phyloP scores from a whole-genome alignment of 2,113 vertebrate genomes.

The Podilymbus podiceps region DNA sequence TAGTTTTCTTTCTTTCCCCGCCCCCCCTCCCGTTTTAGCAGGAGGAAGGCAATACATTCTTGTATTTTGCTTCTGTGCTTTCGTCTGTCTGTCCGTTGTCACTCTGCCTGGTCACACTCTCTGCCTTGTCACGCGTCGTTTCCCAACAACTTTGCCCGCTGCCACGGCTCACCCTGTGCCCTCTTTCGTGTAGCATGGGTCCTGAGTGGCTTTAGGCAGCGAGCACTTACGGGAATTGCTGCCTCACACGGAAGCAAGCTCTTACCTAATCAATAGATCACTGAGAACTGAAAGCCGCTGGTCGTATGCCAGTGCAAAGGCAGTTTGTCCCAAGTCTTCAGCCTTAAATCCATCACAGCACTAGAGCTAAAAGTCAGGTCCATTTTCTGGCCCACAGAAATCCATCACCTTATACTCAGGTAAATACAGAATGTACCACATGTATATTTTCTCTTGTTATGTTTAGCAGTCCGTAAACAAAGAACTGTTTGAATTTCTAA shows the following conservation, averaged over 20 bases:
- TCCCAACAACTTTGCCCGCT: not conserved
- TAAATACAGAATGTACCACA: not conserved
- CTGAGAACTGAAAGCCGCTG: not conserved
- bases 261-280: not conserved
- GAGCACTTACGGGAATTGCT: not conserved
- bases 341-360: not conserved
- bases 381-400: not conserved
- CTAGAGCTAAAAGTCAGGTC: not conserved
- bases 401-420: not conserved
- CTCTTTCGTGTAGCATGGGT: not conserved
- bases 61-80: not conserved
- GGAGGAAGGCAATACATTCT: not conserved
- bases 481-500: not conserved
- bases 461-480: not conserved
- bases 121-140: not conserved
- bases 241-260: not conserved
- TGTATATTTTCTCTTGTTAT: not conserved
- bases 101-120: not conserved
- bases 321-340: not conserved
- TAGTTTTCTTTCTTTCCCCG: not conserved
- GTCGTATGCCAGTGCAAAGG: not conserved
- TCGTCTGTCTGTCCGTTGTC: not conserved
- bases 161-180: not conserved
- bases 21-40: rapidly evolving
- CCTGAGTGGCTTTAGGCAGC: not conserved